phyloP scores from a whole-genome alignment of 2,113 vertebrate genomes.

The Eudyptes chrysolophus region DNA sequence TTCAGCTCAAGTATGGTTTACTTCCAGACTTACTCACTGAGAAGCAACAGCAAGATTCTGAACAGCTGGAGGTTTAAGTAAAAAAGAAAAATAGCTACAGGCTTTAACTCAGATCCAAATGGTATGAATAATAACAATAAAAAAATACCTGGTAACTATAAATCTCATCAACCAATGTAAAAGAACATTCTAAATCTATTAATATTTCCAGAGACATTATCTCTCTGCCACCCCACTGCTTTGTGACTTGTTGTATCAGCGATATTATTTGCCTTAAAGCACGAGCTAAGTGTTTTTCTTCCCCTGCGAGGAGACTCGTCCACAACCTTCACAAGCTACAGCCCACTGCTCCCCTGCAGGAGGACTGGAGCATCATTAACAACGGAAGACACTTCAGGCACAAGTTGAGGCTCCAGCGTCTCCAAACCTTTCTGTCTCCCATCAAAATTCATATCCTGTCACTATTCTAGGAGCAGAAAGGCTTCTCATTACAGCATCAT shows the following conservation, averaged over 20 bases:
- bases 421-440: slow-evolving; percentile 80
- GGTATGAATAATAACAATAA: slow-evolving; percentile 78
- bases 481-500: slow-evolving; percentile 87
- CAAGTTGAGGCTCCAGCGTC: slow-evolving; percentile 76
- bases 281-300: slow-evolving; percentile 83
- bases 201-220: slow-evolving; percentile 83
- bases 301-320: slow-evolving; percentile 76
- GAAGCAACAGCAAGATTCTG: slow-evolving; percentile 64
- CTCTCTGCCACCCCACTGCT: slow-evolving; percentile 81
- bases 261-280: slow-evolving; percentile 85
- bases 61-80: slow-evolving; percentile 84
- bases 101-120: slow-evolving; percentile 75
- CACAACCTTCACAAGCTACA: slow-evolving; percentile 78
- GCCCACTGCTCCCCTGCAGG: slow-evolving; percentile 83
- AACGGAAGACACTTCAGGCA: slow-evolving; percentile 83
- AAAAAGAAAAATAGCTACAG: slow-evolving; percentile 78
- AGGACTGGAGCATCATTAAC: slow-evolving; percentile 81
- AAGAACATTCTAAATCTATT: slow-evolving; percentile 85
- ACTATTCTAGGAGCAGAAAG: slow-evolving; percentile 82
- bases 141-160: slow-evolving; percentile 81
- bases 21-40: slow-evolving; percentile 66
- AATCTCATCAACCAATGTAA: slow-evolving; percentile 80
- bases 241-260: slow-evolving; percentile 82
- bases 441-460: slow-evolving; percentile 86
- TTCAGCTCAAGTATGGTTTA: slow-evolving; percentile 69